phyloP scores from a whole-genome alignment of 1,140 invertebrate species.

The Megalonaias nervosa region DNA sequence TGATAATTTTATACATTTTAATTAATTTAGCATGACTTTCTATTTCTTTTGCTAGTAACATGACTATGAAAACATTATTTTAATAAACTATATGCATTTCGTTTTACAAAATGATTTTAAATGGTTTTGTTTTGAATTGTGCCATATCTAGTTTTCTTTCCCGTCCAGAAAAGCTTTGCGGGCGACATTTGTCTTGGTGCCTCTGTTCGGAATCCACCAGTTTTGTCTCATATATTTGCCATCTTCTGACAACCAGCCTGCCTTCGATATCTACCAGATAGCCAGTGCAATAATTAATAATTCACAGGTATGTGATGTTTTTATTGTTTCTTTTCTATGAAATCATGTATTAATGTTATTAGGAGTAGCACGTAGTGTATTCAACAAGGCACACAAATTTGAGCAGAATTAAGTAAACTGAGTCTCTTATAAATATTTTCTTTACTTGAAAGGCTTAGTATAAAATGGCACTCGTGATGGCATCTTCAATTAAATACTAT shows the following conservation, averaged over 20 bases:
- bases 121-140: too few relatives aligned
- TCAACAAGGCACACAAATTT: too few relatives aligned
- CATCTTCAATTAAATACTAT: not conserved
- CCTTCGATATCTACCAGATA: constrained; percentile 45
- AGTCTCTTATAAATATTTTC: not conserved
- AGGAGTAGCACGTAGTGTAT: too few relatives aligned
- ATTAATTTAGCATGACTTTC: too few relatives aligned
- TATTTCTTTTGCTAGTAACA: too few relatives aligned
- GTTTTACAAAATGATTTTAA: too few relatives aligned
- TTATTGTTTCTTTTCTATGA: too few relatives aligned
- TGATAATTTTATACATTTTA: too few relatives aligned
- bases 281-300: constrained; percentile 38
- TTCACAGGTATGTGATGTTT: constrained; percentile 34
- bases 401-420: too few relatives aligned
- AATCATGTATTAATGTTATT: too few relatives aligned
- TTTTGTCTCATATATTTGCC: constrained; percentile 87
- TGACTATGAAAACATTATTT: too few relatives aligned
- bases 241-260: not conserved
- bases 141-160: constrained; percentile 36
- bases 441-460: not conserved
- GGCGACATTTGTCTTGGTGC: constrained; percentile 88
- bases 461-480: not conserved
- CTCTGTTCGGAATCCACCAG: constrained; percentile 81
- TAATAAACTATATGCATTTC: too few relatives aligned
- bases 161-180: constrained; percentile 74